Evolutionary conservation across 2,888 invertebrate species (phyloP).

Genomic region (Dicyrtoma fusca): DNA sequence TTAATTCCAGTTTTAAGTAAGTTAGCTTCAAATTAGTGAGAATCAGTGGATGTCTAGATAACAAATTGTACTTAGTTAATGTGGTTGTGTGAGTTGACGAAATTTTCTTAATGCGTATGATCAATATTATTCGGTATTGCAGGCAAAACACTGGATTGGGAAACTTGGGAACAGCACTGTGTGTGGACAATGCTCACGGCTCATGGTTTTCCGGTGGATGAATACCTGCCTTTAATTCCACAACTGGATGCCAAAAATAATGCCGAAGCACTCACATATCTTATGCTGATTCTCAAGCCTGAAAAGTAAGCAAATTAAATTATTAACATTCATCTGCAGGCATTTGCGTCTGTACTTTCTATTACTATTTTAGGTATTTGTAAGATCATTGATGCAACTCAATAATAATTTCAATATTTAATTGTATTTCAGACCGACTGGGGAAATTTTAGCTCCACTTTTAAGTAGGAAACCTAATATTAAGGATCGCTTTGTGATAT

Average conservation of each 20-base stretch:
- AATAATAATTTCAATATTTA: not conserved
- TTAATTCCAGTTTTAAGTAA: slow-evolving; percentile 50
- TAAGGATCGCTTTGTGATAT: slow-evolving; percentile 84
- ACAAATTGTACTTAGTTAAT: not conserved
- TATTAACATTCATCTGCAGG: not conserved
- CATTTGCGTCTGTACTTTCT: not conserved
- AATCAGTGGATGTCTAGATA: too few species aligned
- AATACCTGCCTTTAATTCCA: slow-evolving; percentile 77
- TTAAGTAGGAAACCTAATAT: slow-evolving; percentile 75
- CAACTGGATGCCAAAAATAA: slow-evolving; percentile 82
- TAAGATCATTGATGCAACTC: too few species aligned
- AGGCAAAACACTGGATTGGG: slow-evolving; percentile 79
- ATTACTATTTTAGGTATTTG: not conserved
- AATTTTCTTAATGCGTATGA: too few species aligned
- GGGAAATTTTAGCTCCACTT: slow-evolving; percentile 81
- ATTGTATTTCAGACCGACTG: slow-evolving; percentile 69
- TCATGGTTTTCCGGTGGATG: slow-evolving; percentile 91
- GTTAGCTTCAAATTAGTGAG: not conserved
- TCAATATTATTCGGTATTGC: slow-evolving; percentile 6
- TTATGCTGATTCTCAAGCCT: slow-evolving; percentile 87
- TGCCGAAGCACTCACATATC: slow-evolving; percentile 88
- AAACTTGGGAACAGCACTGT: slow-evolving; percentile 96
- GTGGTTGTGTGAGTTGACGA: not conserved
- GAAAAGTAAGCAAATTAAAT: slow-evolving; percentile 68
- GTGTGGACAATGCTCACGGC: slow-evolving; percentile 95